These are phyloP conservation scores for Macrotrachela quadricornifera DNA, from an alignment of 1,140 invertebrate genomes.

Conservation along the genomic window DNA sequence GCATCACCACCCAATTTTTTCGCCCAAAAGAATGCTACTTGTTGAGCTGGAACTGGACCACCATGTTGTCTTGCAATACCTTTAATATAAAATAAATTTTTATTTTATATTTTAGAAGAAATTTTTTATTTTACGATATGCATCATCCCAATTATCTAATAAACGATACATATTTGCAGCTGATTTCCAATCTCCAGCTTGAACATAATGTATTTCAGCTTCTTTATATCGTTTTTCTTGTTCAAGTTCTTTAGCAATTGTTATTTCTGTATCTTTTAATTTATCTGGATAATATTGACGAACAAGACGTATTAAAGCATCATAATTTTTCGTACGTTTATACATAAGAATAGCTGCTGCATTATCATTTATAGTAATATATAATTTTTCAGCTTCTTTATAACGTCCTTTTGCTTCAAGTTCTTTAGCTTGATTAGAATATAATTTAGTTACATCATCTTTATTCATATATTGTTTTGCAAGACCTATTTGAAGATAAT, in stretches of 20 bases:
- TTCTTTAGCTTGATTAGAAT: conserved; percentile 51
- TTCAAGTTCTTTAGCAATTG: conserved; percentile 64
- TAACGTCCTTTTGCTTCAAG: conserved; percentile 50
- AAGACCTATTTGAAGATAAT: not conserved
- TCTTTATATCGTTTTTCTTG: conserved; percentile 56
- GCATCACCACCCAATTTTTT: conserved; percentile 65
- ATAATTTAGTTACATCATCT: conserved; percentile 54
- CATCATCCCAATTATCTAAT: conserved; percentile 68
- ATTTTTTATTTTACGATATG: conserved; percentile 38
- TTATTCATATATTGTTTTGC: conserved; percentile 34
- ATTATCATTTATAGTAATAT: conserved; percentile 60
- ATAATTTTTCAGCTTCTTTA: conserved; percentile 73
- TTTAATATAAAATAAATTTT: too few species aligned
- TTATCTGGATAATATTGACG: conserved; percentile 59
- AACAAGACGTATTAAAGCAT: conserved; percentile 58
- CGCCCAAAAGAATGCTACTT: conserved; percentile 79
- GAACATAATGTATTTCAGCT: conserved; percentile 74
- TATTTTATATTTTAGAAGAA: too few species aligned
- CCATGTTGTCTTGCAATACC: conserved; percentile 51
- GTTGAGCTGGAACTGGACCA: conserved; percentile 52
- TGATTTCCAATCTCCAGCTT: conserved; percentile 61
- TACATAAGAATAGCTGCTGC: conserved; percentile 91
- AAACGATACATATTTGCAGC: conserved; percentile 71
- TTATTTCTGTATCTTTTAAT: conserved; percentile 58
- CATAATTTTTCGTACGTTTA: conserved; percentile 54